Base-by-base conservation (phyloP, 2,888 invertebrate genomes). In the Trypoxylon attenuatum region DNA sequence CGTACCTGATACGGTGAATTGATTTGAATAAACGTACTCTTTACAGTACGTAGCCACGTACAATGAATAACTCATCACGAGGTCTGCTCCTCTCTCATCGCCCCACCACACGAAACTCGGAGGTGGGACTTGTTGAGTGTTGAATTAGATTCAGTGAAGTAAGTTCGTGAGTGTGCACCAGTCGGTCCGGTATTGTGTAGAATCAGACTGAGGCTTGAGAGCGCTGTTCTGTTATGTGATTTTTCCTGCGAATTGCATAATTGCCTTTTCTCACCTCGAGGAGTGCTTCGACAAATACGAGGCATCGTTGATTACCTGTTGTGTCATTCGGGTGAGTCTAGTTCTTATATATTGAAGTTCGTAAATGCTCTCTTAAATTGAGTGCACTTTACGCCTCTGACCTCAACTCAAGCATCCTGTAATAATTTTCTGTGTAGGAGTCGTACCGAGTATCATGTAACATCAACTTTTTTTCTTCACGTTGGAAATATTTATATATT, bases 61-160 rank as follows among this genome's bases (percentile, higher is more conserved):
- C 60, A 65, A 62, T 68, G 70, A 60, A 54, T 41, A 54, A 60
- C 59, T 76, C 68, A 69, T 76, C 76, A 76, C 76, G 75, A 76
- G 75, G 71, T 71, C 69, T 54, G 61, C 27, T 63, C 54, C 65
- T 64, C 70, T 72, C 62, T 70, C 72, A 45, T 55, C 46, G n/a
- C 61, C 51, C 63, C 52, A 39, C 52, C 50, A 51, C 43, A 51
- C 46, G 50, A 51, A 58, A 41, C 59, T 29, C 25, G 43, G 68
- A 67, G 71, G 71, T 76, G 73, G 76, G 69, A 73, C 66, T 71
- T 71, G 59, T 66, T 68, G 59, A 59, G 58, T 56, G 69, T 58
- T 66, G 58, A 69, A 71, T 71, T 70, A 69, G 69, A 70, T 65
- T 70, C 69, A 69, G 69, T 69, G 45, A 65, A 65, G 67, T 69